A percentile compares a stretch with the other conserved stretches of the same genome.
phyloP scores from a whole-genome alignment of 1,140 invertebrate species.

The Stratiolaelaps scimitus region DNA sequence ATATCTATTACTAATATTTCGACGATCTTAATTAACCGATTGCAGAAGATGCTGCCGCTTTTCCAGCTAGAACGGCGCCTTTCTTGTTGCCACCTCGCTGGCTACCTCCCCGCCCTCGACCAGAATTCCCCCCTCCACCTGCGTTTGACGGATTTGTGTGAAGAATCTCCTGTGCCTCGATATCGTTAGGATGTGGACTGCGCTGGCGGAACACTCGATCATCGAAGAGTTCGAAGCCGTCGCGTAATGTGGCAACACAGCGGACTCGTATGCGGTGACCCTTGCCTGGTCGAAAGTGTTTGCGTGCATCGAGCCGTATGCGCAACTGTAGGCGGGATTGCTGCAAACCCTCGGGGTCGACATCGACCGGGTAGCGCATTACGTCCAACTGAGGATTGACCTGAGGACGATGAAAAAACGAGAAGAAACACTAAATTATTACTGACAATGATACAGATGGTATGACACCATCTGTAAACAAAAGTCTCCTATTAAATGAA shows the following conservation, averaged over 20 bases:
- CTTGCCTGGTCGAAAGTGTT: slow-evolving; percentile 16
- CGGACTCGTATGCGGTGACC: slow-evolving; percentile 12
- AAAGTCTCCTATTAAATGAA: too few species aligned
- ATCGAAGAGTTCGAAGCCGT: slow-evolving; percentile 27
- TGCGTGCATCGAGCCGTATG: background rate
- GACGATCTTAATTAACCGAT: too few species aligned
- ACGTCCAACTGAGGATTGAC: slow-evolving; percentile 21
- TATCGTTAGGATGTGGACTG: slow-evolving; percentile 1
- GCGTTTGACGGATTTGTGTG: background rate
- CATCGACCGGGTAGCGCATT: slow-evolving; percentile 14
- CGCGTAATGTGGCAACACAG: slow-evolving; percentile 13
- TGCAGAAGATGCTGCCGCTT: too few species aligned
- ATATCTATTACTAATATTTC: too few species aligned
- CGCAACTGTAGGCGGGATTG: slow-evolving; percentile 5
- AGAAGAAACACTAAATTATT: too few species aligned
- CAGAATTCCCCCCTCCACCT: too few species aligned
- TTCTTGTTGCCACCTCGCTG: too few species aligned
- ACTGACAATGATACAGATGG: too few species aligned
- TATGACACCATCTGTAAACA: too few species aligned
- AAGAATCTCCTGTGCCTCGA: slow-evolving; percentile 18
- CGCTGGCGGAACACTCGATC: slow-evolving; percentile 13
- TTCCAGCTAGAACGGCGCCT: too few species aligned
- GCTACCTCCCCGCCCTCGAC: too few species aligned
- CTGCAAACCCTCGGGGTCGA: slow-evolving; percentile 9
- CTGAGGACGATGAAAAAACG: background rate